A percentile compares a stretch with the other conserved stretches of the same genome.
Evolutionary conservation across 2,888 invertebrate genomes (phyloP).

Genomic region (Netelia melanura): DNA sequence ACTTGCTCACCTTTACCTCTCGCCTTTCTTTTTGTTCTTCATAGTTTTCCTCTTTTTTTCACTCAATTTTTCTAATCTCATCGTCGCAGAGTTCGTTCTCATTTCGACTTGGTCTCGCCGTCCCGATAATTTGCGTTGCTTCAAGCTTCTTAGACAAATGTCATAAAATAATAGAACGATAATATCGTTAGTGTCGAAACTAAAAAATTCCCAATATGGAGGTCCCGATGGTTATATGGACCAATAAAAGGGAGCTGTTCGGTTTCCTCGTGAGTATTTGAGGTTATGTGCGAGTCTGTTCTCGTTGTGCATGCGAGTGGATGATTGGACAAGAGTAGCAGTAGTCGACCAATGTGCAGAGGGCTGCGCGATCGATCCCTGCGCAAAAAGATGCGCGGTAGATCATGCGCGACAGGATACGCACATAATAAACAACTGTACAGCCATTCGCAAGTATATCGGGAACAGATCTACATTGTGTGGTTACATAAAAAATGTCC

Average conservation of each 20-base stretch:
- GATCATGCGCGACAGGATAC: background rate
- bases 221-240: too few relatives aligned
- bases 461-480: background rate
- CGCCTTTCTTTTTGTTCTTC: slow-evolving; percentile 25
- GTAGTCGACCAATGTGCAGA: background rate
- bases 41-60: slow-evolving; percentile 15
- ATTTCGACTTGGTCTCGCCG: slow-evolving; percentile 50
- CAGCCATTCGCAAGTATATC: slow-evolving; percentile 1
- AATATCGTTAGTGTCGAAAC: background rate
- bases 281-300: background rate
- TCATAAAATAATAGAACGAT: background rate
- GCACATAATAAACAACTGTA: background rate
- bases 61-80: slow-evolving; percentile 31
- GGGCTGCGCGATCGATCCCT: background rate
- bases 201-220: too few relatives aligned
- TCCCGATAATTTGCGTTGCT: slow-evolving; percentile 61
- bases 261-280: background rate
- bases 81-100: slow-evolving; percentile 44
- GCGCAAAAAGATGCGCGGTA: background rate
- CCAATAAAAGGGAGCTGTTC: background rate
- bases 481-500: background rate
- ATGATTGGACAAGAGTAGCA: background rate
- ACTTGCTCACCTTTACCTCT: slow-evolving; percentile 32
- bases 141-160: slow-evolving; percentile 1
- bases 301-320: background rate